phyloP scores from a whole-genome alignment of 2,888 invertebrate genomes.

The Chouioia cunea region DNA sequence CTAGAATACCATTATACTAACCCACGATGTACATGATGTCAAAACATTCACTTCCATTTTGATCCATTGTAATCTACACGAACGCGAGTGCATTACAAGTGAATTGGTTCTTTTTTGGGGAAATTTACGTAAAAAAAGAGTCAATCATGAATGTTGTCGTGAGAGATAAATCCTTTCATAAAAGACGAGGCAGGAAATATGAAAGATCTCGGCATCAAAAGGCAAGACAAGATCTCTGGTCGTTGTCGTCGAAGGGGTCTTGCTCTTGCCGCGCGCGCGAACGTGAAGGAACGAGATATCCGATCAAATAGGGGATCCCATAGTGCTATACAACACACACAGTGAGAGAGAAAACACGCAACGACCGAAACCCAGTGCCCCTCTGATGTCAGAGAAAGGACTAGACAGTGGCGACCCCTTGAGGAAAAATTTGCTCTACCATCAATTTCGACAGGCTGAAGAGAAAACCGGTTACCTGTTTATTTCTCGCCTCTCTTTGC shows the following conservation, averaged over 20 bases:
- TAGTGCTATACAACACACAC: neutral
- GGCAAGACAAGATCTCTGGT: no score
- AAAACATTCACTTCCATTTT: conserved; percentile 15
- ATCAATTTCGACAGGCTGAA: neutral
- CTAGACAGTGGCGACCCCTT: conserved; percentile 42
- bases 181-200: no score
- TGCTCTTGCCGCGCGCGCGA: neutral
- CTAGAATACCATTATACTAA: neutral
- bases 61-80: no score
- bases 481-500: conserved; percentile 2
- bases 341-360: neutral
- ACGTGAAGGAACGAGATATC: no score
- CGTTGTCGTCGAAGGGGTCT: neutral
- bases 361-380: conserved; percentile 2
- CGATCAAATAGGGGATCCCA: no score
- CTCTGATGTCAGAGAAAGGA: neutral
- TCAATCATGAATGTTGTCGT: no score
- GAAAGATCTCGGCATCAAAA: no score
- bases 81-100: no score
- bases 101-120: no score
- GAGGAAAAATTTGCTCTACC: conserved; percentile 27
- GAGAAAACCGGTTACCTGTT: no score
- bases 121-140: no score
- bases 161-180: no score
- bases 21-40: neutral